These are phyloP conservation scores for Benitochromis conjunctus DNA, from an alignment of 2,113 vertebrate species.

Conservation along the genomic window DNA sequence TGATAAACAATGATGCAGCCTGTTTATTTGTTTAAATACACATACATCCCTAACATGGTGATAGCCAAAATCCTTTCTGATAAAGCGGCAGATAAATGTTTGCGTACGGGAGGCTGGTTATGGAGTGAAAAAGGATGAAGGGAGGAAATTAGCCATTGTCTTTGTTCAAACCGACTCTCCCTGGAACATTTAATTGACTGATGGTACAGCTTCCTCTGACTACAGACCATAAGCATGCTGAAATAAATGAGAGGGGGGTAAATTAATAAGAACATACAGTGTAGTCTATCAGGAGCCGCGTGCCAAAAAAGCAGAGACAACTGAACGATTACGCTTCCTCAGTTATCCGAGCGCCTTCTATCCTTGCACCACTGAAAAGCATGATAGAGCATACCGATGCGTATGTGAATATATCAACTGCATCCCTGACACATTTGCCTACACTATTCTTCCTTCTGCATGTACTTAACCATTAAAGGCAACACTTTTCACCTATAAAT, in stretches of 20 bases:
- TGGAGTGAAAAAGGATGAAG: background rate
- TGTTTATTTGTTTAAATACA: conserved; percentile 1
- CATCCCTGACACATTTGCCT: conserved; percentile 45
- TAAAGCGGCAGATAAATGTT: conserved; percentile 24
- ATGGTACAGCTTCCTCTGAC: conserved; percentile 21
- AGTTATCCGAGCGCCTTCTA: conserved; percentile 28
- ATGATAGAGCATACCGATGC: conserved; percentile 48
- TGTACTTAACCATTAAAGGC: conserved; percentile 47
- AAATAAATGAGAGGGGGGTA: conserved; percentile 29
- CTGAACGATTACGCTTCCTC: conserved; percentile 43
- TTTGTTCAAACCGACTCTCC: conserved; percentile 30
- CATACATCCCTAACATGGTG: background rate
- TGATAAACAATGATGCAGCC: background rate
- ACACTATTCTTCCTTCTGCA: conserved; percentile 25
- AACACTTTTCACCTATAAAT: conserved; percentile 48
- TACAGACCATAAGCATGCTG: conserved; percentile 7
- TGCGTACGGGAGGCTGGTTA: background rate
- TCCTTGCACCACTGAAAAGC: conserved; percentile 31
- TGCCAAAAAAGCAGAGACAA: conserved; percentile 29
- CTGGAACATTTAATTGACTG: conserved; percentile 52
- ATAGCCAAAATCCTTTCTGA: background rate
- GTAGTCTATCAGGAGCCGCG: conserved; percentile 21
- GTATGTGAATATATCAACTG: conserved; percentile 49
- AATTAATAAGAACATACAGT: conserved; percentile 26
- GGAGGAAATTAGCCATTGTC: conserved; percentile 47